Conservation (phyloP, 2,888 invertebrate species). For the Eledone cirrhosa region DNA sequence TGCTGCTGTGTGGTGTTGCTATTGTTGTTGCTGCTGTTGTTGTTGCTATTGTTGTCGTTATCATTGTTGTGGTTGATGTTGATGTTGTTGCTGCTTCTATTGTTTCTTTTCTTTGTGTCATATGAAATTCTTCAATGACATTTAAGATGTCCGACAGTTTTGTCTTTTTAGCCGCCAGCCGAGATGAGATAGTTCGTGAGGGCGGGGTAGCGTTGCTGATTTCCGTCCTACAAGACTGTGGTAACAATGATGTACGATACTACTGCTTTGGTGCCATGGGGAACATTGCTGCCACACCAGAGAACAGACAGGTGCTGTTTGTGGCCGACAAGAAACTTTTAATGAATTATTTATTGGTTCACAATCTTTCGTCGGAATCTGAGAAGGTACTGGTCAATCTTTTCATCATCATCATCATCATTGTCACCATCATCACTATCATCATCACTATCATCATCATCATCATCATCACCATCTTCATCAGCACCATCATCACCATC, state of each 20-base stretch:
- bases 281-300: conserved; percentile 55
- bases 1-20: too few species aligned
- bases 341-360: conserved; percentile 47
- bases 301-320: conserved; percentile 58
- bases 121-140: background rate
- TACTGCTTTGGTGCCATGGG: conserved; percentile 59
- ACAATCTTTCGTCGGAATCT: conserved; percentile 20
- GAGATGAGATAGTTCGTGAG: conserved; percentile 50
- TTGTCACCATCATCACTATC: background rate
- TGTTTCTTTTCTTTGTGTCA: too few species aligned
- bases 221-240: conserved; percentile 43
- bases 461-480: background rate
- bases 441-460: background rate
- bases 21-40: too few species aligned
- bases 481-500: background rate
- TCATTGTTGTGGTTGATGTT: too few species aligned
- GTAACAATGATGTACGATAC: conserved; percentile 55
- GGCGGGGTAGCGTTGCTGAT: conserved; percentile 57
- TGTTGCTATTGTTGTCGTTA: too few species aligned
- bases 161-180: conserved; percentile 47
- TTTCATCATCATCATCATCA: background rate
- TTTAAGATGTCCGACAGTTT: too few species aligned
- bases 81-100: too few species aligned
- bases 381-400: background rate
- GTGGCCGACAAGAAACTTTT: conserved; percentile 58